Evolutionary conservation across 2,888 invertebrate genomes (phyloP), one percentile per base, ranked within the genome.

Genomic region (Piscicola geometra): DNA sequence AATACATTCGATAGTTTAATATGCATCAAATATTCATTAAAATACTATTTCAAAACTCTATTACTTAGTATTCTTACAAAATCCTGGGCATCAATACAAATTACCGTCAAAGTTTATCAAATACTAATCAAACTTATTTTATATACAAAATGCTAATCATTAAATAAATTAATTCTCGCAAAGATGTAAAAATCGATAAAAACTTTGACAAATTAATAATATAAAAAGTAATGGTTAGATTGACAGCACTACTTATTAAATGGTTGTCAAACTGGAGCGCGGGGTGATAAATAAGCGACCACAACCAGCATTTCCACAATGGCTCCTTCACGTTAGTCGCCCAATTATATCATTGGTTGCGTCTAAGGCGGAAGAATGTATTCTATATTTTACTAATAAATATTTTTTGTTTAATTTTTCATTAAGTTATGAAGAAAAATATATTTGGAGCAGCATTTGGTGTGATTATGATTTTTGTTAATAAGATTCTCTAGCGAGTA

Each of bases 211-310:
- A 56, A 56, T 56, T 56, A 25, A 56, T 56, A 56, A 56, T 18
- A 56, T n/a, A 15, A 56, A 56, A 56, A 56, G n/a, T 56, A 25
- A 25, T 25, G 21, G 25, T 5, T 18, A 25, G 25, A 25, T 56
- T 56, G 60, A 56, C 60, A 56, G 60, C 60, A 56, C 60, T 56
- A 56, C 60, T 56, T 56, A 56, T 56, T 56, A 56, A 56, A 56
- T 56, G 15, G 60, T 56, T 56, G 60, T 56, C 60, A 56, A 56
- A 56, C 25, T 56, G 25, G n/a, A 56, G 60, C 21, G 60, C 60
- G 25, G 60, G 60, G 60, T 56, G 60, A 56, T 56, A 56, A 56
- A 56, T 56, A 56, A 56, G 60, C 21, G 12, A 56, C 60, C 60
- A 25, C 60, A 56, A 15, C 60, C 25, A 56, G 60, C 60, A 56